Evolutionary conservation across 2,797 vertebrate species (phyloP).

Genomic region (Huso huso): DNA sequence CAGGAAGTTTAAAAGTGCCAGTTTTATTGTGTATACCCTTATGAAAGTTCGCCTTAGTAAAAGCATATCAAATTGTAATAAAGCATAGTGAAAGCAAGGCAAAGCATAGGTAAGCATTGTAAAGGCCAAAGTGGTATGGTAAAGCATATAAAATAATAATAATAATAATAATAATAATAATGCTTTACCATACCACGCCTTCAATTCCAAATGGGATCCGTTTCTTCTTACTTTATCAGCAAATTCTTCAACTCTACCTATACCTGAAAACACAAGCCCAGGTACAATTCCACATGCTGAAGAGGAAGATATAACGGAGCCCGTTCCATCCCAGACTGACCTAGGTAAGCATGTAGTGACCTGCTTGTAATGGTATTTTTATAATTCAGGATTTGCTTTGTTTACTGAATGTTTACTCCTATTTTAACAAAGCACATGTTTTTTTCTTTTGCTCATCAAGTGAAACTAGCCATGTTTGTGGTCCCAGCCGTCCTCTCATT

Average conservation of each 20-base stretch:
- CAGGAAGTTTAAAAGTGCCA: too few species aligned
- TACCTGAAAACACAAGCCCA: neutral
- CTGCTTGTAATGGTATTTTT: neutral
- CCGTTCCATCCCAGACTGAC: constrained; percentile 28
- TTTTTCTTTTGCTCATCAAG: constrained; percentile 35
- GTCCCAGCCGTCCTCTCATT: constrained; percentile 43
- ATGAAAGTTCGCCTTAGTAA: too few species aligned
- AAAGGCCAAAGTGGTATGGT: too few species aligned
- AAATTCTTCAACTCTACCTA: neutral
- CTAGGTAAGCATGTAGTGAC: constrained; percentile 22
- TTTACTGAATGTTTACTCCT: neutral
- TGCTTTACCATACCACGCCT: too few species aligned
- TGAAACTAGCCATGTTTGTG: constrained; percentile 47
- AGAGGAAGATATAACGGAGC: constrained; percentile 14
- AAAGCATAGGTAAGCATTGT: too few species aligned
- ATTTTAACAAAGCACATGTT: constrained; percentile 8
- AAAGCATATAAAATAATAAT: too few species aligned
- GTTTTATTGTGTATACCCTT: too few species aligned
- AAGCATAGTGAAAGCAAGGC: too few species aligned
- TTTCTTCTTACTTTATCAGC: neutral
- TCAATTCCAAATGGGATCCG: neutral
- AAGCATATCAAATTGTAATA: too few species aligned
- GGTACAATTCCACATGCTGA: neutral
- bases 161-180: too few species aligned
- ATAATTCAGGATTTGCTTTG: too few species aligned